Conservation (phyloP, 2,797 vertebrate genomes). For the Gymnothorax javanicus region DNA sequence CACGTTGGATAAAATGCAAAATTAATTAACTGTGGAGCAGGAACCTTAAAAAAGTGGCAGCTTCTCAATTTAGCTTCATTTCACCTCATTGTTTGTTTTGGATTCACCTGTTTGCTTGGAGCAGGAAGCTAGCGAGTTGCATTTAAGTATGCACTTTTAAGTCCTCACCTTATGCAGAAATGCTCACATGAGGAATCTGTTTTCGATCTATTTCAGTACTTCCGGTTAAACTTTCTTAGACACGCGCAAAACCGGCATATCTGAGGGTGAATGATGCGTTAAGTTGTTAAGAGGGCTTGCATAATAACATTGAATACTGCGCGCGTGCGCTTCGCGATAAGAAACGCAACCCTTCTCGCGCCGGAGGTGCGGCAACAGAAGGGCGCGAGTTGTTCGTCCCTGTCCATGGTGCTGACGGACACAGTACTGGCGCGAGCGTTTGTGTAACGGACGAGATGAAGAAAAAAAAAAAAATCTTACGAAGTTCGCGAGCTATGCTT, state of each 20-base stretch:
- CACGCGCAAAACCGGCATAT: background rate
- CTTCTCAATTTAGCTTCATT: background rate
- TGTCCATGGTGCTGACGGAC: slow-evolving; percentile 48
- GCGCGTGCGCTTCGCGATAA: background rate
- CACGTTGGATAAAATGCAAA: background rate
- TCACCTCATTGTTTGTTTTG: background rate
- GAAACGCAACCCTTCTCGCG: background rate
- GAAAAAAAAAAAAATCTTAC: slow-evolving; percentile 51
- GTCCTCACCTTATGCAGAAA: background rate
- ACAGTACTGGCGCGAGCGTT: background rate
- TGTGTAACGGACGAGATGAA: background rate
- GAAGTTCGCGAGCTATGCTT: slow-evolving; percentile 57
- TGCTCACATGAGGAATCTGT: background rate
- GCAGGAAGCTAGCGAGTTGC: background rate
- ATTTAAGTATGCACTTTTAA: background rate
- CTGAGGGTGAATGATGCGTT: background rate
- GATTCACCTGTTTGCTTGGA: background rate
- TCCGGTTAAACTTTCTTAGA: background rate
- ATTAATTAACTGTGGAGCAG: background rate
- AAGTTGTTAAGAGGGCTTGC: background rate
- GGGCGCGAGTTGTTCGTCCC: slow-evolving; percentile 29
- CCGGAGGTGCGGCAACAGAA: background rate
- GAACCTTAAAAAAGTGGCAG: background rate
- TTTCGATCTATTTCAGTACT: background rate
- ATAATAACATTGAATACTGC: background rate